Evolutionary conservation across 2,888 invertebrate genomes (phyloP).

Genomic region (Crepidodera aurea): DNA sequence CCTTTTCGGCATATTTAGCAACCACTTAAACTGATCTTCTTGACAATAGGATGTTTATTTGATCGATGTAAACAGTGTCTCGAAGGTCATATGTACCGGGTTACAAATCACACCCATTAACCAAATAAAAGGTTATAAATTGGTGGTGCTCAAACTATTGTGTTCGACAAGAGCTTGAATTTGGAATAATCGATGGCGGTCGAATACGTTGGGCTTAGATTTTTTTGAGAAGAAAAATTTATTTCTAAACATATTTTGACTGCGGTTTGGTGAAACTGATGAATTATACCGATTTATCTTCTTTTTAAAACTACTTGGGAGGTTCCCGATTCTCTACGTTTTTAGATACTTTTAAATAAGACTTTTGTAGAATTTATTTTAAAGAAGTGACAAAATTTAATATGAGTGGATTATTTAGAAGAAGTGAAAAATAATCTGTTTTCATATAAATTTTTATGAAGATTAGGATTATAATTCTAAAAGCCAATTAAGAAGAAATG

Average conservation of each 20-base stretch:
- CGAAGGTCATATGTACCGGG: conserved; percentile 49
- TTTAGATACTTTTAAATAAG: not conserved
- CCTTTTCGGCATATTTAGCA: conserved; percentile 48
- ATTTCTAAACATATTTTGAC: conserved; percentile 33
- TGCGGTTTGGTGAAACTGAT: conserved; percentile 27
- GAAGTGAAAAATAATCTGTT: no score
- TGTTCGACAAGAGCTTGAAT: conserved; percentile 40
- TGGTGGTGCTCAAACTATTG: conserved; percentile 55
- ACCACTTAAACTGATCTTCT: conserved; percentile 41
- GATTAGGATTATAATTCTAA: no score
- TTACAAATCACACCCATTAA: conserved; percentile 59
- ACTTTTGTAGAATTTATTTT: no score
- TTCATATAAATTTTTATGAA: no score
- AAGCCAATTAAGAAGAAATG: no score
- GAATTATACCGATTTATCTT: conserved; percentile 23
- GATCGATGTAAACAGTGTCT: conserved; percentile 51
- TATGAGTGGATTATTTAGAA: no score
- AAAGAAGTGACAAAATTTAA: no score
- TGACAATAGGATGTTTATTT: conserved; percentile 51
- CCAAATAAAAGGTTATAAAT: conserved; percentile 61
- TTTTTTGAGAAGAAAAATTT: conserved; percentile 30
- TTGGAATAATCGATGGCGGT: conserved; percentile 54
- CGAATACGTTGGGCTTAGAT: conserved; percentile 38
- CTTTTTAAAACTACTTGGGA: conserved; percentile 22
- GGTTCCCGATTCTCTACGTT: not conserved